Base-by-base conservation (phyloP, 2,888 invertebrate genomes). In the Drosophila conformis region DNA sequence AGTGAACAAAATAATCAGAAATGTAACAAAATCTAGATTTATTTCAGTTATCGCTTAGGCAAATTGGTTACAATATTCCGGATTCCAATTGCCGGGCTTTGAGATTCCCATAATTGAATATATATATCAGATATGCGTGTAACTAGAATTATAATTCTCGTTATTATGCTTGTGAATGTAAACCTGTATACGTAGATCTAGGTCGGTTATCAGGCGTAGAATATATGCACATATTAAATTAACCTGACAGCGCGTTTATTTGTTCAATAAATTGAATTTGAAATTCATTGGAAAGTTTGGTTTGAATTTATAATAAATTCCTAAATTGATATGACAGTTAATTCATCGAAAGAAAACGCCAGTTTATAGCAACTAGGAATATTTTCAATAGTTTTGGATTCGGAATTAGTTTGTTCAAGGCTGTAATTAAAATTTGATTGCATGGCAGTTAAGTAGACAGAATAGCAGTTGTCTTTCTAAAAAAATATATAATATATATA, bases 251-350 rank as follows among this genome's bases (percentile, higher is more conserved):
- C 15, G 27, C 5, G 18, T 10, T n/a, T 42, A 11, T 51, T 31
- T n/a, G 6, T 31, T n/a, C 11, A 13, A 11, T 11, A n/a, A 51
- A 29, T 2, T 31, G 2, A n/a, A 11, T 29, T 31, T 13, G 33
- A 15, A 33, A 36, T 53, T 53, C 35, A 15, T 54, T 35, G 35
- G 54, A 54, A 54, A 54, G 36, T 25, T 54, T 21, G 13, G 18
- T 11, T 25, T 27, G 11, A 11, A 36, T 36, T 3, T 2, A 11
- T 29, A 51, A 51, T 51, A 31, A 6, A 11, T 51, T 13, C n/a
- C 6, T 1, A 1, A 29, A 51, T 18, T 2, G 18, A 18, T 49
- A 15, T 15, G 25, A 8, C 15, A 48, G 15, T 7, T 7, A 25
- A 25, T 3, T 25, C 46, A 13, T 25, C 4, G 25, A 48, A 25